Evolutionary conservation across 2,888 invertebrate species (phyloP).

Genomic region (Drosophila kuntzei): DNA sequence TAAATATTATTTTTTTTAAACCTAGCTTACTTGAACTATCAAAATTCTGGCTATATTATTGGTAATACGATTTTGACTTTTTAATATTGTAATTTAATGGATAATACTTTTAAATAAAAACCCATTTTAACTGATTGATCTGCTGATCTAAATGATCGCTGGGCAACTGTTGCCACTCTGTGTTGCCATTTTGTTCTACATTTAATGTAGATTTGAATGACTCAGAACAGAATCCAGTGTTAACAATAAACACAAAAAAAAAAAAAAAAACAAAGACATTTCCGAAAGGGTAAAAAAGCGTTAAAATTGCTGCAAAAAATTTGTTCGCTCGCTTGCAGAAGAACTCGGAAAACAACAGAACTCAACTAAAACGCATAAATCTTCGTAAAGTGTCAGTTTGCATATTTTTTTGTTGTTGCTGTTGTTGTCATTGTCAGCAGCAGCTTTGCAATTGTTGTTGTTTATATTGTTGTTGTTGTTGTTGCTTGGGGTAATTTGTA

Average conservation of each 20-base stretch:
- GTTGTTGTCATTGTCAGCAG: slow-evolving; percentile 64
- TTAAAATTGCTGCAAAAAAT: slow-evolving; percentile 56
- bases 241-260: slow-evolving; percentile 10
- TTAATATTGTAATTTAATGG: background rate
- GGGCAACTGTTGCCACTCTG: slow-evolving; percentile 26
- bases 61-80: background rate
- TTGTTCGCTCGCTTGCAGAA: slow-evolving; percentile 54
- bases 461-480: slow-evolving; percentile 45
- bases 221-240: slow-evolving; percentile 48
- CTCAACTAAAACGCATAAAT: slow-evolving; percentile 79
- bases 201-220: slow-evolving; percentile 65
- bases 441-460: slow-evolving; percentile 61
- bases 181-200: slow-evolving; percentile 26
- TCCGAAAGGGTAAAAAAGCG: slow-evolving; percentile 14
- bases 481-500: slow-evolving; percentile 73
- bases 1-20: too few relatives aligned
- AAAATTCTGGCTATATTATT: too few relatives aligned
- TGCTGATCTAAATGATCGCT: slow-evolving; percentile 3
- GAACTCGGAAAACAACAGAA: slow-evolving; percentile 53
- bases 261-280: slow-evolving; percentile 1
- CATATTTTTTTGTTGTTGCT: slow-evolving; percentile 70
- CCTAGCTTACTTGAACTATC: too few relatives aligned
- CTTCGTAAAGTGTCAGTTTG: slow-evolving; percentile 79
- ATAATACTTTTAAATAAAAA: too few relatives aligned
- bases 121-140: background rate